Percentiles rank a stretch among this genome's conserved stretches.
Evolutionary conservation across 2,113 vertebrate genomes (phyloP).

Genomic region (Tragelaphus imberbis): DNA sequence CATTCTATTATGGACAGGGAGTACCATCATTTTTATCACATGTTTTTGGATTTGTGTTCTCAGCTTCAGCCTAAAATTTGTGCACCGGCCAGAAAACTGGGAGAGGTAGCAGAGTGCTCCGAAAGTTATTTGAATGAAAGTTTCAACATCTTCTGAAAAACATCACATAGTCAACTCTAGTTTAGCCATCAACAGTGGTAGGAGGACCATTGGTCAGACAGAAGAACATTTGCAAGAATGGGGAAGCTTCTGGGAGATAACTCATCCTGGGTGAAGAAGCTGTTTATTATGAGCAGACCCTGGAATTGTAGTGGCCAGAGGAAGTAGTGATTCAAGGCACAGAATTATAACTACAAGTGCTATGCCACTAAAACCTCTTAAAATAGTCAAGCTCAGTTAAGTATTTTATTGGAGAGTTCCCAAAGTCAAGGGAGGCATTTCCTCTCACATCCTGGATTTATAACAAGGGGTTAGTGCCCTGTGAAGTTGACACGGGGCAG

Average conservation of each 20-base stretch:
- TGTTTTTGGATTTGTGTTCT: neutral
- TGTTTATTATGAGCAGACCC: neutral
- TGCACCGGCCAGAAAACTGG: neutral
- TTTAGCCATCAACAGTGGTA: neutral
- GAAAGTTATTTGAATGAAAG: neutral
- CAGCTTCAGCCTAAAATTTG: neutral
- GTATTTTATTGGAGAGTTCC: neutral
- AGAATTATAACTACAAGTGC: neutral
- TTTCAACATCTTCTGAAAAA: neutral
- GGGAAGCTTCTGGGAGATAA: neutral
- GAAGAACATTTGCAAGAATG: neutral
- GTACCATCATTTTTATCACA: neutral
- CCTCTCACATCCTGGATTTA: neutral
- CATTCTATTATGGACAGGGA: neutral
- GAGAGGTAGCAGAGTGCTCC: neutral
- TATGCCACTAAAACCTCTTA: neutral
- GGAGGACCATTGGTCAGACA: neutral
- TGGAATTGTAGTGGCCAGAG: neutral
- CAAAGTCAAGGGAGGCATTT: neutral
- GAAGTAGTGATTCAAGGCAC: neutral
- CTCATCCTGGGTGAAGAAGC: neutral
- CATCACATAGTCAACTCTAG: neutral
- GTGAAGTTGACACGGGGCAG: rapidly evolving
- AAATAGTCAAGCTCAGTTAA: neutral
- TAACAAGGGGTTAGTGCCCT: neutral